These are phyloP conservation scores for Cyclina sinensis DNA, from an alignment of 1,140 invertebrate genomes.

Conservation along the genomic window DNA sequence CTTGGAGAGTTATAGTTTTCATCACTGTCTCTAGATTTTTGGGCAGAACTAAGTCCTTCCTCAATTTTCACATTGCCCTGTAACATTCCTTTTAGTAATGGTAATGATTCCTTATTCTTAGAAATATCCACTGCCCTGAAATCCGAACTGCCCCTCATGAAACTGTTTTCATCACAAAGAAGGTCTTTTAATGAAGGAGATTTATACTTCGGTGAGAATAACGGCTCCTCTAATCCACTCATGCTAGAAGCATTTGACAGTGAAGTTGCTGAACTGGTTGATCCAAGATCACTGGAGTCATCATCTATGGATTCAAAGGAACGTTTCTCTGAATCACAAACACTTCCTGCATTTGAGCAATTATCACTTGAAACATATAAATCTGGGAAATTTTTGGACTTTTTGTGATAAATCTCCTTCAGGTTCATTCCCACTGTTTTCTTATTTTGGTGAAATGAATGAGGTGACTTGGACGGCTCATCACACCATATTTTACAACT, in stretches of 20 bases:
- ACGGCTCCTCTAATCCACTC: background rate
- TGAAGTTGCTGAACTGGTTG: background rate
- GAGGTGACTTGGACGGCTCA: too few relatives aligned
- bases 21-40: background rate
- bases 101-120: background rate
- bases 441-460: background rate
- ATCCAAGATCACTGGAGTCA: slow-evolving; percentile 1
- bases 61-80: slow-evolving; percentile 14
- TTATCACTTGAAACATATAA: background rate
- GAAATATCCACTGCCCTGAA: background rate
- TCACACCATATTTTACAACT: background rate
- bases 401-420: slow-evolving; percentile 23
- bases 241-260: background rate
- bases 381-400: background rate
- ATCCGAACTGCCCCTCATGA: background rate
- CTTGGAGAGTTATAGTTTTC: too few relatives aligned
- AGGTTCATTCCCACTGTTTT: background rate
- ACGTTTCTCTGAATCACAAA: background rate
- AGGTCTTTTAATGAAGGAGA: background rate
- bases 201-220: background rate
- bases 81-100: slow-evolving; percentile 21
- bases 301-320: slow-evolving; percentile 10
- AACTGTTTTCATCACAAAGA: background rate
- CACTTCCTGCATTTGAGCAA: background rate
- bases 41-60: background rate